Conservation (phyloP, 2,888 invertebrate species). For the Oligia strigilis region DNA sequence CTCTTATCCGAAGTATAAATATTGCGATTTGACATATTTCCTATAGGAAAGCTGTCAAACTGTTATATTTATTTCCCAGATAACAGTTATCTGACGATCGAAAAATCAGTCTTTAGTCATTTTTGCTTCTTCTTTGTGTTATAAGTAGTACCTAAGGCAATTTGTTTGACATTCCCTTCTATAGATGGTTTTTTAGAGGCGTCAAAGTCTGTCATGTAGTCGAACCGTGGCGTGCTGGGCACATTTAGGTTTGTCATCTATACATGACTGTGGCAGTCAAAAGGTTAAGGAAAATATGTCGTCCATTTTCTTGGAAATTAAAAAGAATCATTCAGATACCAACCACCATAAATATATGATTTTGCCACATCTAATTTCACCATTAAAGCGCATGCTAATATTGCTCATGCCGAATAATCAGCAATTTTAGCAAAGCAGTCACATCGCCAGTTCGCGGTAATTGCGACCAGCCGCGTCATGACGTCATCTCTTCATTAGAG, state of each 20-base stretch:
- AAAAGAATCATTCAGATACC: background rate
- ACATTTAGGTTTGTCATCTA: too few species aligned
- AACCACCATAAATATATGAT: background rate
- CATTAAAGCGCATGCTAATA: conserved; percentile 13
- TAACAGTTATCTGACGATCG: too few species aligned
- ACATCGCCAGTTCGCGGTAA: conserved; percentile 62
- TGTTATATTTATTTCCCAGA: too few species aligned
- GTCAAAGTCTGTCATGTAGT: too few species aligned
- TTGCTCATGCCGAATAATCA: conserved; percentile 39
- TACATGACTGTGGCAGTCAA: too few species aligned
- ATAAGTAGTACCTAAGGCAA: background rate
- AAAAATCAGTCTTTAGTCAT: background rate
- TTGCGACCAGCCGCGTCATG: conserved; percentile 63
- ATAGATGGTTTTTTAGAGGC: background rate
- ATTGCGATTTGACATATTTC: too few species aligned
- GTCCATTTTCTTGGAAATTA: background rate
- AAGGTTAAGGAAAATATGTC: background rate
- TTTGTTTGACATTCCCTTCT: background rate
- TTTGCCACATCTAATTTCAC: conserved; percentile 10
- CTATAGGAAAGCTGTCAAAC: too few species aligned
- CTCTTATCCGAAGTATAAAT: too few species aligned
- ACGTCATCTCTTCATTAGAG: conserved; percentile 71
- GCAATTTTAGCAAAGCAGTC: conserved; percentile 50
- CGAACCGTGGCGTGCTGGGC: too few species aligned
- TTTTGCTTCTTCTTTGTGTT: background rate